These are phyloP conservation scores for Piprites chloris DNA, from an alignment of 2,113 vertebrate species.

Conservation along the genomic window DNA sequence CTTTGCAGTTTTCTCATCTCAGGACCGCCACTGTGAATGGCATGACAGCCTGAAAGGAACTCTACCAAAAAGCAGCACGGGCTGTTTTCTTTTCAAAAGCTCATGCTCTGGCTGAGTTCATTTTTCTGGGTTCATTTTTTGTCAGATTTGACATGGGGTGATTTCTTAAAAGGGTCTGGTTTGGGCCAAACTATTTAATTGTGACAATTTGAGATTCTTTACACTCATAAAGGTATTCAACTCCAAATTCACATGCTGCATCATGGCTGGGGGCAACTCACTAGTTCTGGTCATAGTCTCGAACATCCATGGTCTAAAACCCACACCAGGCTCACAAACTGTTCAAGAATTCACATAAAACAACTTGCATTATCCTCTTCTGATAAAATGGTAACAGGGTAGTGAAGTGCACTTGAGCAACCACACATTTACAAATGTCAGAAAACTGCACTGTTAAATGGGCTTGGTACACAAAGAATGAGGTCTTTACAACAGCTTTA, in stretches of 20 bases:
- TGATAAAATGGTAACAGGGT: not conserved
- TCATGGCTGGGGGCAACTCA: not conserved
- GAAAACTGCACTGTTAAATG: not conserved
- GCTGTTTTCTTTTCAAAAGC: not conserved
- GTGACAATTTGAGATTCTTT: not conserved
- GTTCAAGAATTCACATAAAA: not conserved
- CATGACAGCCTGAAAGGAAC: not conserved
- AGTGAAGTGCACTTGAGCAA: not conserved
- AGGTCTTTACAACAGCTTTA: not conserved
- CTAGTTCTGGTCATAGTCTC: not conserved
- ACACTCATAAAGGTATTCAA: not conserved
- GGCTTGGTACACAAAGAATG: not conserved
- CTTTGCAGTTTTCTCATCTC: conserved; percentile 8
- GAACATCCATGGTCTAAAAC: not conserved
- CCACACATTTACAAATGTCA: not conserved
- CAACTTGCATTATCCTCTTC: not conserved
- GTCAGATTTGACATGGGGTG: not conserved
- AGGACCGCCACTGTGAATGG: not conserved
- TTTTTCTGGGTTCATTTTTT: not conserved
- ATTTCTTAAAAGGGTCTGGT: not conserved
- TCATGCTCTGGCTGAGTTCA: not conserved
- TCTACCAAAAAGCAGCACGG: not conserved
- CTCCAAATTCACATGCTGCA: not conserved
- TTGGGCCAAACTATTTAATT: not conserved
- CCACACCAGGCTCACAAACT: not conserved